phyloP scores from a whole-genome alignment of 2,888 invertebrate genomes.

The Kuschelorhynchus macadamiae region DNA sequence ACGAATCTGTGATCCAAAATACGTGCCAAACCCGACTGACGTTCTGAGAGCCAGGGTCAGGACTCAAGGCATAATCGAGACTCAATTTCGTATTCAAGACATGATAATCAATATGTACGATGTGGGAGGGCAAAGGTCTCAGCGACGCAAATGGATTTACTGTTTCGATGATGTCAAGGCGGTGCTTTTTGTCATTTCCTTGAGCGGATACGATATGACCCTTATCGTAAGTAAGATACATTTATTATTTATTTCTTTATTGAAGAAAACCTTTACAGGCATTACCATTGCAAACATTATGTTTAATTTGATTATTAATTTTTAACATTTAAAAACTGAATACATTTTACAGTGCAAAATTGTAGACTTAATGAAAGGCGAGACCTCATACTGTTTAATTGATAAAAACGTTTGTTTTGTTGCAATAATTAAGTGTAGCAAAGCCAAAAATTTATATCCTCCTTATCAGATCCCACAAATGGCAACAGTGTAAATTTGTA shows the following conservation, averaged over 20 bases:
- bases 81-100: conserved; percentile 75
- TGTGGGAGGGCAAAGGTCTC: conserved; percentile 77
- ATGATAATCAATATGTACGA: conserved; percentile 76
- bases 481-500: too few species aligned
- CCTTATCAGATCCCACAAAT: too few species aligned
- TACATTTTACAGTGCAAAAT: too few species aligned
- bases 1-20: conserved; percentile 75
- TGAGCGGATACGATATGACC: conserved; percentile 79
- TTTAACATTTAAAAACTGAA: too few species aligned
- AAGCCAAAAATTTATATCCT: too few species aligned
- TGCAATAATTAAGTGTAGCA: too few species aligned
- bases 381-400: too few species aligned
- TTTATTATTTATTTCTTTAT: not conserved
- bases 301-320: too few species aligned
- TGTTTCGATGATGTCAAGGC: conserved; percentile 78
- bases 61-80: conserved; percentile 78
- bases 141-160: conserved; percentile 78
- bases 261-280: not conserved
- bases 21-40: conserved; percentile 76
- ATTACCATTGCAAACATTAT: too few species aligned
- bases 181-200: conserved; percentile 75
- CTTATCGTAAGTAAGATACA: conserved; percentile 68
- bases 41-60: conserved; percentile 75
- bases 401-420: too few species aligned
- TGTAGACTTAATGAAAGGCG: too few species aligned